Evolutionary conservation across 2,797 vertebrate species (phyloP), one percentile per base, ranked within the genome.

Genomic region (Macrochelys suwanniensis): DNA sequence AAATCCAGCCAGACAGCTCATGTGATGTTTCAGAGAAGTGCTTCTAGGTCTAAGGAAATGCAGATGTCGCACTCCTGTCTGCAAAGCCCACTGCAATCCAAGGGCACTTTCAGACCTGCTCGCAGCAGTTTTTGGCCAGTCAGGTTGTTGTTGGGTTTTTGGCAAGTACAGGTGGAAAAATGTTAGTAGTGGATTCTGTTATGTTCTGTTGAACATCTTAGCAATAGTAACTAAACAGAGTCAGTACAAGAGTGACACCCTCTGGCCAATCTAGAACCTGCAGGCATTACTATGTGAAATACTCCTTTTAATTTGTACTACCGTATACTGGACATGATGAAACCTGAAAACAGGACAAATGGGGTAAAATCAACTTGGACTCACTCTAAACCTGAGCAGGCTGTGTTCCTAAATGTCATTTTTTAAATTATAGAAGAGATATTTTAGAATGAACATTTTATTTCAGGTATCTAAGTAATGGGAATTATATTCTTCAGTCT

Each of bases 241-340:
- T 80, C 61, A 65, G 45, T 94, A 49, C 97, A 96, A 97, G 94
- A 83, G 95, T 97, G 97, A 97, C 97, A 96, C 95, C 97, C 71
- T n/a, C 94, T 96, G 97, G 95, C 65, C 93, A 17, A 23, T 49
- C 10, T 15, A 49, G 84, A 91, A 15, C 37, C 87, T 92, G 85
- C 96, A 94, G 57, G 47, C 21, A 26, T 82, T 37, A n/a, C 1
- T 78, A 11, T 16, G 10, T 74, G 78, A 88, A 82, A 84, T 65
- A 42, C 2, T 50, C 23, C 21, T 56, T 25, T 23, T 15, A 71
- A 37, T 71, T 71, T 42, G 21, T n/a, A 42, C 37, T 42, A 11
- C 68, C n/a, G 25, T 33, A 42, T 42, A 71, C n/a, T 49, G 26
- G 45, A 49, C 26, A 77, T 49, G 23, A 49, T 16, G 13, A 47